These are phyloP conservation scores for Zaprionus africanus DNA, from an alignment of 1,140 invertebrate genomes.

Conservation along the genomic window DNA sequence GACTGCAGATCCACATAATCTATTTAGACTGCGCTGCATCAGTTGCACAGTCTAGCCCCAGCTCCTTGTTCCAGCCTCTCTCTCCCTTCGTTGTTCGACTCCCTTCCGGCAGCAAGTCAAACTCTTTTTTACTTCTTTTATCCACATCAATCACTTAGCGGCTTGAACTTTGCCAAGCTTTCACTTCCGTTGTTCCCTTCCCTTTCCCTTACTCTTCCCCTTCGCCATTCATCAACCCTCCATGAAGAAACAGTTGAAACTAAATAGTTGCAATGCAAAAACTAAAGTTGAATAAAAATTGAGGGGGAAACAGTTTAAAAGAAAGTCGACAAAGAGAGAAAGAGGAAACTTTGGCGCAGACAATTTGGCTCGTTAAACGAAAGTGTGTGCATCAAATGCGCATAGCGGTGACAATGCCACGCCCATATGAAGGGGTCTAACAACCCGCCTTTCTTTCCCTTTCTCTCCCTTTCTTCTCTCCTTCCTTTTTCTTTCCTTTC, in stretches of 20 bases:
- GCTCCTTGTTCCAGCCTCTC: not conserved
- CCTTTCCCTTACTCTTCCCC: too few relatives aligned
- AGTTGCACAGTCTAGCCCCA: not conserved
- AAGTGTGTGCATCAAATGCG: slow-evolving; percentile 51
- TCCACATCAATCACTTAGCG: slow-evolving; percentile 46
- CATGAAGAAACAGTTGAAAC: slow-evolving; percentile 11
- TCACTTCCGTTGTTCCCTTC: not conserved
- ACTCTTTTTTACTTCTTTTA: slow-evolving; percentile 15
- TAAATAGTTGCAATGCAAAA: slow-evolving; percentile 43
- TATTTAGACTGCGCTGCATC: not conserved
- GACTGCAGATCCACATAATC: slow-evolving; percentile 2
- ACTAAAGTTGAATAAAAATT: not conserved
- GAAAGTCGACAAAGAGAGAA: not conserved
- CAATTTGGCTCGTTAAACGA: slow-evolving; percentile 61
- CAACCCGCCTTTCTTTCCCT: not conserved
- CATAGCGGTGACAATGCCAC: slow-evolving; percentile 36
- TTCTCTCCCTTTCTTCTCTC: not conserved
- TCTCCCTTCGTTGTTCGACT: not conserved
- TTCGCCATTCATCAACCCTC: not conserved
- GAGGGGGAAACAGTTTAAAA: not conserved
- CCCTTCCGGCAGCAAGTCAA: slow-evolving; percentile 14
- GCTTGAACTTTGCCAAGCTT: slow-evolving; percentile 34
- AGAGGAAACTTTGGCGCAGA: slow-evolving; percentile 39
- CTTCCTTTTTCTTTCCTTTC: not conserved
- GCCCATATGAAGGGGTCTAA: slow-evolving; percentile 37